phyloP scores from a whole-genome alignment of 2,113 vertebrate genomes.

The Myodes glareolus region DNA sequence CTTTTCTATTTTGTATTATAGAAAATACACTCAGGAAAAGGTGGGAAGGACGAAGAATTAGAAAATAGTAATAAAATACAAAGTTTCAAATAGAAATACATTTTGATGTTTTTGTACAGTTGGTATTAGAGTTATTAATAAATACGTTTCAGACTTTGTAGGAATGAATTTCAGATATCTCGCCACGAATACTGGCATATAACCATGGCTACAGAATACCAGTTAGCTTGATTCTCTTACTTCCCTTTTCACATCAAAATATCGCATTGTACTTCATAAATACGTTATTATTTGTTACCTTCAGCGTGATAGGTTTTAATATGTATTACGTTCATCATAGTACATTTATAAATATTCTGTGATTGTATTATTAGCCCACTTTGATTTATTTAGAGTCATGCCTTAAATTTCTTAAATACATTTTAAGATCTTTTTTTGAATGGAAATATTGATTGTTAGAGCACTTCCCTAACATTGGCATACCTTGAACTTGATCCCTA shows the following conservation, averaged over 20 bases:
- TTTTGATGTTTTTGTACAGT: neutral
- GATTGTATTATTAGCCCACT: neutral
- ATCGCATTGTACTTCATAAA: neutral
- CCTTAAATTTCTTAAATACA: neutral
- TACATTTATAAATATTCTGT: slow-evolving; percentile 16
- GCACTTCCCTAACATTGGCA: neutral
- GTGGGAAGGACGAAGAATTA: neutral
- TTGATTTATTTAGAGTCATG: neutral
- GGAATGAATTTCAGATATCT: neutral
- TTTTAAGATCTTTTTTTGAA: neutral
- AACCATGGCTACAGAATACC: neutral
- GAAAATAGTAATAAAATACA: neutral
- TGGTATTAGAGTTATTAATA: neutral
- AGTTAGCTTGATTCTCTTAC: neutral
- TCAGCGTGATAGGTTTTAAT: neutral
- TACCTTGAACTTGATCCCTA: neutral
- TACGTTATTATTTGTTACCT: neutral
- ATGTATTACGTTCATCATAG: neutral
- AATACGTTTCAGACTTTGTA: neutral
- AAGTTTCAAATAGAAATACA: neutral
- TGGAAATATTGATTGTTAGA: neutral
- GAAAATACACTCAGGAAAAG: neutral
- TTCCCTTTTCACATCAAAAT: neutral
- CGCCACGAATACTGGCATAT: neutral
- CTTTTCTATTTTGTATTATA: neutral